Base-by-base conservation (phyloP, 37 sponge, comb jelly and placozoan species). In the Ephydatia muelleri region DNA sequence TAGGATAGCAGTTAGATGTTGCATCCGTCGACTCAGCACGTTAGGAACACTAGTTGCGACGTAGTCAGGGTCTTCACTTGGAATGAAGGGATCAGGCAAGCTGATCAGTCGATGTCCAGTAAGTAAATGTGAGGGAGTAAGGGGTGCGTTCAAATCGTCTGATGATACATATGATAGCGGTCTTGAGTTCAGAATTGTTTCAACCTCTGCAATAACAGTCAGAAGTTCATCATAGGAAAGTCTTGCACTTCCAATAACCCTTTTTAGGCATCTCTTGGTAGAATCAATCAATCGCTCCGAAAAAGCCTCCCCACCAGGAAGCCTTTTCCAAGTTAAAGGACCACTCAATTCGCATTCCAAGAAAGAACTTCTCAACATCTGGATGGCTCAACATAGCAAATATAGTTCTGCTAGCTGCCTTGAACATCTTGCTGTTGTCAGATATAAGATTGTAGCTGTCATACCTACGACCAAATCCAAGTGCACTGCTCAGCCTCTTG, bases 51-150 rank as follows among this genome's bases (percentile, higher is more conserved):
- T 68, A 23, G 34, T 68, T 40, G 35, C 28, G 28, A 68, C 14
- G 37, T 84, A 67, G 25, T 84, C 77, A 6, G 35, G 37, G 34
- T 75, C 67, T 22, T 30, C 32, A 21, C 25, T n/a, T 28, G n/a
- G n/a, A 35, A 72, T 30, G n/a, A 70, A 72, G 72, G 28, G 40
- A 26, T 82, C 82, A 49, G 85, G 79, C 28, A 85, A 38, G 43
- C 70, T 77, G 25, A 78, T 23, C 23, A 77, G 26, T 68, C 85
- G 16, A 34, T 70, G 31, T n/a, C 85, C 79, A 27, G 32, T 39
- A 16, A 85, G 85, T 19, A 85, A 40, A 68, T 85, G 85, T n/a
- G 85, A 29, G 30, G 85, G 84, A 23, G 84, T 85, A 70, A 69
- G 68, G 22, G 85, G 85, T 28, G 67, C 70, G 30, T 85, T 49